Evolutionary conservation across 2,797 vertebrate genomes (phyloP).

Genomic region (Anguilla pacifica): DNA sequence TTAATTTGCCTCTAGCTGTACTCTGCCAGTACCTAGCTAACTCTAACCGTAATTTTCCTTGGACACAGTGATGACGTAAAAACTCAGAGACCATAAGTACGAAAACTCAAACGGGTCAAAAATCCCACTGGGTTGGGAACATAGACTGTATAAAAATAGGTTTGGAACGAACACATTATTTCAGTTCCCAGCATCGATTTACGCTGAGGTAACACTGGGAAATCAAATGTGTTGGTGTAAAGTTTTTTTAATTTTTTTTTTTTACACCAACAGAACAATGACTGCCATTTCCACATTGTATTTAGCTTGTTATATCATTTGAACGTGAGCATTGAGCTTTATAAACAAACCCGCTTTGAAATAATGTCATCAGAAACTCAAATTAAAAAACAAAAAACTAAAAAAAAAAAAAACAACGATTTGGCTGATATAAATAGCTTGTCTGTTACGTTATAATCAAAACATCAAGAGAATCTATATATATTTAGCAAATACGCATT

Average conservation of each 20-base stretch:
- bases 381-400: too few relatives aligned
- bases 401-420: too few relatives aligned
- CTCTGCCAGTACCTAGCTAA: neutral
- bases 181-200: neutral
- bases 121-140: neutral
- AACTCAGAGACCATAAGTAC: neutral
- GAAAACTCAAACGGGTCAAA: neutral
- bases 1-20: neutral
- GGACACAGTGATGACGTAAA: slow-evolving; percentile 23
- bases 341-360: neutral
- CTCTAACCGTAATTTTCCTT: neutral
- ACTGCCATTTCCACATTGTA: neutral
- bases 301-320: neutral
- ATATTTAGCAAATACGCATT: neutral
- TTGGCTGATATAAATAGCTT: too few relatives aligned
- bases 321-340: neutral
- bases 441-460: too few relatives aligned
- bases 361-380: too few relatives aligned
- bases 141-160: too few relatives aligned
- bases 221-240: neutral
- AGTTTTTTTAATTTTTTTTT: too few relatives aligned
- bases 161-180: neutral
- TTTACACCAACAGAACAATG: neutral
- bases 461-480: too few relatives aligned
- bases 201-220: neutral